These are phyloP conservation scores for Steinernema feltiae DNA, from an alignment of 1,140 invertebrate species.

Conservation along the genomic window DNA sequence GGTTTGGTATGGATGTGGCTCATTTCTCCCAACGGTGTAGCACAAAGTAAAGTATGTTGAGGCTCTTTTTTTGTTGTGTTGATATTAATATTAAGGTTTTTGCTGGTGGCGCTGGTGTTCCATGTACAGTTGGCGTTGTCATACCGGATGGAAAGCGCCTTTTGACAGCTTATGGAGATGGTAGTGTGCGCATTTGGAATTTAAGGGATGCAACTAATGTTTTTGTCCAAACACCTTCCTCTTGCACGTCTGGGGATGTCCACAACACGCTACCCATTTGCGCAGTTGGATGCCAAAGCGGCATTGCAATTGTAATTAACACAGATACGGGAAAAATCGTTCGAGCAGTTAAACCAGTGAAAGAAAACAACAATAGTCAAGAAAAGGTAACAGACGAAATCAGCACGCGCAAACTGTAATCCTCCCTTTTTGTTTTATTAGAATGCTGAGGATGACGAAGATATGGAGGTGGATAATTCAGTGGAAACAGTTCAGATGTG, in stretches of 20 bases:
- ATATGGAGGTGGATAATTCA: not conserved
- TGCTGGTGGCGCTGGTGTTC: slow-evolving; percentile 20
- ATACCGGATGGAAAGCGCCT: slow-evolving; percentile 37
- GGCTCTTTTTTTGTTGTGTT: not conserved
- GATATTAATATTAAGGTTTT: slow-evolving; percentile 24
- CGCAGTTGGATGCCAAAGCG: not conserved
- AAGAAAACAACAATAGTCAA: not conserved
- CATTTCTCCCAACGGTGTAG: slow-evolving; percentile 33
- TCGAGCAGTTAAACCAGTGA: not conserved
- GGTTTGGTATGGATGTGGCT: slow-evolving; percentile 44
- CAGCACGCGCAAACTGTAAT: too few species aligned
- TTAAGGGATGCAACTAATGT: not conserved
- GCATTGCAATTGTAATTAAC: not conserved
- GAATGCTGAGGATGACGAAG: not conserved
- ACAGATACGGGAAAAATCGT: not conserved
- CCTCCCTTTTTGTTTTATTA: not conserved
- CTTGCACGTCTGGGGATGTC: not conserved
- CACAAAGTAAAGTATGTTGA: slow-evolving; percentile 33
- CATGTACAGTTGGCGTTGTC: slow-evolving; percentile 33
- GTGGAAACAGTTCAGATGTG: not conserved
- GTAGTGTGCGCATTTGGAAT: slow-evolving; percentile 23
- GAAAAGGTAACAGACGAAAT: not conserved
- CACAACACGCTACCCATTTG: not conserved
- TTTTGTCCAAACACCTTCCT: not conserved
- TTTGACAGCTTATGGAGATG: slow-evolving; percentile 34